Evolutionary conservation across 2,888 invertebrate species (phyloP).

Genomic region (Catocala fraxini): DNA sequence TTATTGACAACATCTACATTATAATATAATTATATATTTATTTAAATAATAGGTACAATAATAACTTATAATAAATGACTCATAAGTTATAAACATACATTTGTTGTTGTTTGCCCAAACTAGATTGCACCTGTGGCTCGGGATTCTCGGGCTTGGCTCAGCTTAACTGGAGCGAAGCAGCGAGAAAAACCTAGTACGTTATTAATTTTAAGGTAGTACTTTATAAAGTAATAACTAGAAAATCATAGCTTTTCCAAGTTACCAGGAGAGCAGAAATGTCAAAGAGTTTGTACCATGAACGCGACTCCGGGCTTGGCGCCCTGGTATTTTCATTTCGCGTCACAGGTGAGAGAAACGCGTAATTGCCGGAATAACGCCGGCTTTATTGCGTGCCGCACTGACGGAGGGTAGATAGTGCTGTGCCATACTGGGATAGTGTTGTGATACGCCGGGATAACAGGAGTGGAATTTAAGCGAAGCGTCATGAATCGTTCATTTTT

Average conservation of each 20-base stretch:
- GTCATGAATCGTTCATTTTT: too few relatives aligned
- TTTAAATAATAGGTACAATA: too few relatives aligned
- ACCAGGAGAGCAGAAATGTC: conserved; percentile 49
- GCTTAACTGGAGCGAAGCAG: not conserved
- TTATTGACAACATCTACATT: too few relatives aligned
- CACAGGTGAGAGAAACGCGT: conserved; percentile 69
- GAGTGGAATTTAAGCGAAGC: conserved; percentile 1
- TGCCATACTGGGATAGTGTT: conserved; percentile 32
- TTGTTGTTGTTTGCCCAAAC: too few relatives aligned
- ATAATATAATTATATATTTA: too few relatives aligned
- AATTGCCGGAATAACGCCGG: conserved; percentile 65
- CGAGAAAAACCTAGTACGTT: not conserved
- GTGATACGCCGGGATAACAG: conserved; percentile 32
- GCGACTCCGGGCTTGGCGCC: conserved; percentile 35
- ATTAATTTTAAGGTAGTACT: too few relatives aligned
- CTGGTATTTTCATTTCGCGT: conserved; percentile 72
- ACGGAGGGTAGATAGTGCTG: conserved; percentile 47
- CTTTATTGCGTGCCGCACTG: conserved; percentile 64
- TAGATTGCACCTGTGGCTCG: too few relatives aligned
- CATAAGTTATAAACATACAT: too few relatives aligned
- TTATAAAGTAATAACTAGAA: too few relatives aligned
- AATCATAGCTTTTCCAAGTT: conserved; percentile 15
- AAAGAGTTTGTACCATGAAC: conserved; percentile 29
- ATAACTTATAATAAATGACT: too few relatives aligned
- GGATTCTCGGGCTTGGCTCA: too few relatives aligned